Conservation (phyloP, 2,113 vertebrate genomes). For the Dinomys branickii region DNA sequence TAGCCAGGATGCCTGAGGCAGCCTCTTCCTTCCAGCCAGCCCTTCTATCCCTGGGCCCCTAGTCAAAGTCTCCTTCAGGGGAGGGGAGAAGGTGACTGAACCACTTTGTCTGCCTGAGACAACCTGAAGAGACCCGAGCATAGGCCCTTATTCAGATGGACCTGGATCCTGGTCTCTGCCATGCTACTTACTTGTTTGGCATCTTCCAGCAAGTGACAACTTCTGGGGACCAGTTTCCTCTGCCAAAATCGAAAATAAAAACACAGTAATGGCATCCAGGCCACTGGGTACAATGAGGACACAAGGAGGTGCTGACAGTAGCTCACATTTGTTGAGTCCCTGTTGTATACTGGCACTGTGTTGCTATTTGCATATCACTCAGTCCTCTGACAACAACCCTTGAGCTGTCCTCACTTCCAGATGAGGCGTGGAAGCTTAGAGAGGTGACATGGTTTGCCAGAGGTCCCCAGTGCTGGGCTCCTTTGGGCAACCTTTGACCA, state of each 20-base stretch:
- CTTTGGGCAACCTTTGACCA: background rate
- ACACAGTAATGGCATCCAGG: too few relatives aligned
- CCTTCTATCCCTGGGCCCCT: background rate
- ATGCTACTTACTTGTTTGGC: background rate
- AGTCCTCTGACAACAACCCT: background rate
- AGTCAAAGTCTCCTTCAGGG: background rate
- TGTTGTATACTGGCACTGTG: background rate
- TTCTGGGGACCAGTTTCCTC: background rate
- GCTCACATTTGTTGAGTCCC: background rate
- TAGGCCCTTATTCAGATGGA: background rate
- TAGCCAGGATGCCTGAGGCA: background rate
- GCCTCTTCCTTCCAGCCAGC: background rate
- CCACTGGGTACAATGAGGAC: background rate
- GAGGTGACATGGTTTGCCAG: rapidly evolving
- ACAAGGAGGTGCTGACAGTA: background rate
- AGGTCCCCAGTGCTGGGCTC: background rate
- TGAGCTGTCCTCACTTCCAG: background rate
- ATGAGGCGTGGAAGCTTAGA: background rate
- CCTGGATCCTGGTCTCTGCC: background rate
- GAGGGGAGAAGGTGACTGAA: background rate
- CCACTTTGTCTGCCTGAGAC: background rate
- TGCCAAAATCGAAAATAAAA: background rate
- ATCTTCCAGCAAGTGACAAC: background rate
- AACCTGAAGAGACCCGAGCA: background rate
- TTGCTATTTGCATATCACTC: background rate